Evolutionary conservation across 2,113 vertebrate genomes (phyloP), one percentile per base, ranked within the genome.

Genomic region (Cisticola juncidis): DNA sequence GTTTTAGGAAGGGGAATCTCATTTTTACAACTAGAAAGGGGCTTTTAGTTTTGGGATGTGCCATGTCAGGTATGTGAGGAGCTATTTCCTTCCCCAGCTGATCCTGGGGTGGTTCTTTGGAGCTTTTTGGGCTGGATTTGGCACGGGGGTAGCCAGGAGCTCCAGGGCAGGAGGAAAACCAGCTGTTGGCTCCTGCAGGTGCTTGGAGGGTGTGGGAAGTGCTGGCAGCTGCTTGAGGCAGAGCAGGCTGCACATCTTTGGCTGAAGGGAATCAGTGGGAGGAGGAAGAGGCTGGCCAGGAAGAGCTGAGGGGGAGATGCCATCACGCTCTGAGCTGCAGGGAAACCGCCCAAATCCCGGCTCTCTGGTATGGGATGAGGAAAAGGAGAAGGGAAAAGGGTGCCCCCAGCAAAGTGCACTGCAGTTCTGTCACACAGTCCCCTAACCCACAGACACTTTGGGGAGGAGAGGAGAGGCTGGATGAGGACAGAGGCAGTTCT

Each of bases 361-460:
- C 35, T 14, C 61, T 45, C 16, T 1, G 2, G 0, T 11, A 5
- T 0, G 0, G 61, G 25, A 50, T 23, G 51, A 20, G 57, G 51
- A 29, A 29, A 8, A 19, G n/a, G 35, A 10, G 21, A 21, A 51
- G 18, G 16, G 26, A 2, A 36, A 44, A 14, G 23, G 15, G 9
- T 44, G 48, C 62, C 60, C 2, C 9, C 6, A 31, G 77, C 93
- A 50, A 2, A 0, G 0, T 9, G 25, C 31, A 1, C 62, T 54
- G 44, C 42, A 9, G 16, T n/a, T 70, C 61, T 31, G 19, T n/a
- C 56, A 11, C 66, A 14, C 23, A 10, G 22, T 1, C 62, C 38
- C 77, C 64, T 18, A 21, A 40, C 10, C 65, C 65, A 40, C 69
- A 76, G 9, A 5, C 19, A 0, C 28, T 48, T 6, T 42, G 69